phyloP scores from a whole-genome alignment of 2,113 vertebrate genomes.

The Tachysurus fulvidraco region DNA sequence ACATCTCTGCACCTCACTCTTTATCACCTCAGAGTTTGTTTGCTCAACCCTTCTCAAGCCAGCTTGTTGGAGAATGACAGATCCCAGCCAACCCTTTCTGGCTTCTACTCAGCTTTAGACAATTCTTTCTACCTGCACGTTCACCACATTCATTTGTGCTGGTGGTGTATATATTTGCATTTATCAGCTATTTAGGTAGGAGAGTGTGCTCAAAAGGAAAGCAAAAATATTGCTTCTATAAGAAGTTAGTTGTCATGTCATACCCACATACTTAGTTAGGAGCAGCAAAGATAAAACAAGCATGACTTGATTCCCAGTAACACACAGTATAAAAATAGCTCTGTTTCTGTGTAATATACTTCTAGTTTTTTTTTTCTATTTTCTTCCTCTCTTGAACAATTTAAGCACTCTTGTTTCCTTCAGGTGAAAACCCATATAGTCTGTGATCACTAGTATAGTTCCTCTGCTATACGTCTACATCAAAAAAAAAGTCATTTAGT shows the following conservation, averaged over 20 bases:
- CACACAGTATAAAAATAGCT: not conserved
- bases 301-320: not conserved
- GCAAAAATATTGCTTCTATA: not conserved
- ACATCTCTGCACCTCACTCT: slow-evolving; percentile 29
- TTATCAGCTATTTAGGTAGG: not conserved
- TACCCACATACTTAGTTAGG: not conserved
- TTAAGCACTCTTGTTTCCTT: not conserved
- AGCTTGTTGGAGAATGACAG: not conserved
- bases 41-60: not conserved
- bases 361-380: not conserved
- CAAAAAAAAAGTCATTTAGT: not conserved
- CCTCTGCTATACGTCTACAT: not conserved
- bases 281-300: not conserved
- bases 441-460: not conserved
- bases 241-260: not conserved
- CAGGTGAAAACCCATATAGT: too few species aligned
- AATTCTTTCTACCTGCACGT: not conserved
- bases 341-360: not conserved
- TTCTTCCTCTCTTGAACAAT: not conserved
- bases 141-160: not conserved
- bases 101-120: not conserved
- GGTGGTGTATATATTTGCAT: not conserved
- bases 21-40: slow-evolving; percentile 9
- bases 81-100: not conserved
- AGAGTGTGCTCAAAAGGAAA: not conserved